These are phyloP conservation scores for Linnaemya tessellans DNA, from an alignment of 2,888 invertebrate species.

Conservation along the genomic window DNA sequence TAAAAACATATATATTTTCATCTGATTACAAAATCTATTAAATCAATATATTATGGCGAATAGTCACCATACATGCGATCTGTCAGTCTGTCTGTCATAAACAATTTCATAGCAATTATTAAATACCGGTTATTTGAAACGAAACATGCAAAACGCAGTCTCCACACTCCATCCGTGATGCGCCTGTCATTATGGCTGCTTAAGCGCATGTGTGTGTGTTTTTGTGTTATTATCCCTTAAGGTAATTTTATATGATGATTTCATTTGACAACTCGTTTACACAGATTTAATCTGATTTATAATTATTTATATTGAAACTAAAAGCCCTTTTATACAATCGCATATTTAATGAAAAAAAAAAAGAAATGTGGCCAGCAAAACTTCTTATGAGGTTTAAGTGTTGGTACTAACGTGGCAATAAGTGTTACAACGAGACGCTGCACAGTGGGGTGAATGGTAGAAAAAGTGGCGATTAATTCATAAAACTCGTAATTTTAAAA, in stretches of 20 bases:
- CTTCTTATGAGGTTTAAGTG: constrained; percentile 68
- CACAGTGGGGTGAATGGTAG: no score
- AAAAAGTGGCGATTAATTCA: no score
- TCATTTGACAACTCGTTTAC: constrained; percentile 63
- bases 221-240: constrained; percentile 46
- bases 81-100: constrained; percentile 50
- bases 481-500: no score
- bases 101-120: constrained; percentile 37
- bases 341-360: constrained; percentile 17
- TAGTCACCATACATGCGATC: constrained; percentile 22
- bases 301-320: constrained; percentile 76
- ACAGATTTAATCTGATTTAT: constrained; percentile 81
- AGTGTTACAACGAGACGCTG: constrained; percentile 40
- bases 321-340: constrained; percentile 64
- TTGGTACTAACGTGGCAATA: constrained; percentile 68
- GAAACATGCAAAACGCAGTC: background rate
- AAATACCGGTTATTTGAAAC: constrained; percentile 30
- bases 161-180: background rate
- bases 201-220: background rate
- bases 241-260: constrained; percentile 59
- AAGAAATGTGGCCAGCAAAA: constrained; percentile 2
- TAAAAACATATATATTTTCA: background rate
- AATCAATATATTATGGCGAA: constrained; percentile 14
- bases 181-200: constrained; percentile 9
- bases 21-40: background rate